phyloP scores from a whole-genome alignment of 2,888 invertebrate genomes.

The Amphimallon solstitiale region DNA sequence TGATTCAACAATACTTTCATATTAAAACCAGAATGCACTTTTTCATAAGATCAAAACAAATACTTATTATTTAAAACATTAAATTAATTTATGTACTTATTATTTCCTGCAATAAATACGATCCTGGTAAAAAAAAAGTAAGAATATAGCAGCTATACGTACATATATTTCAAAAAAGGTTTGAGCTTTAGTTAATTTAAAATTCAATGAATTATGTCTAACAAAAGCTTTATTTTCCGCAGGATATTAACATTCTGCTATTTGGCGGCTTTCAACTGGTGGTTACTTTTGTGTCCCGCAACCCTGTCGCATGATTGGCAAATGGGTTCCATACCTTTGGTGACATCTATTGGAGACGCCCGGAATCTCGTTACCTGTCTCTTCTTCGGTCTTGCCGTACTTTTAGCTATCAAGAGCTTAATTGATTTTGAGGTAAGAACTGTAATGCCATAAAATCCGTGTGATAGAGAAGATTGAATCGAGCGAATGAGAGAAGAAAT shows the following conservation, averaged over 20 bases:
- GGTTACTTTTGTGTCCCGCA: slow-evolving; percentile 83
- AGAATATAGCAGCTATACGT: too few relatives aligned
- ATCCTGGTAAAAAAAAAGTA: too few relatives aligned
- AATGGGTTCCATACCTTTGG: slow-evolving; percentile 85
- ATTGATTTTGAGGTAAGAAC: slow-evolving; percentile 74
- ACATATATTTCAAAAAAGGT: too few relatives aligned
- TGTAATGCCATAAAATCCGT: not conserved
- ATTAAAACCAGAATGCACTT: too few relatives aligned
- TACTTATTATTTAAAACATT: too few relatives aligned
- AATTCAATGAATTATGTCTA: not conserved
- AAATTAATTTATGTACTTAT: too few relatives aligned
- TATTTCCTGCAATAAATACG: too few relatives aligned
- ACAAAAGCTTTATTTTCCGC: slow-evolving; percentile 53
- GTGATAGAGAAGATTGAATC: not conserved
- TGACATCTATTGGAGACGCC: slow-evolving; percentile 76
- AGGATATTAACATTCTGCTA: slow-evolving; percentile 86
- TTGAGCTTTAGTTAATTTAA: not conserved
- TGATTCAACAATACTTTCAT: too few relatives aligned
- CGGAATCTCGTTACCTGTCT: slow-evolving; percentile 79
- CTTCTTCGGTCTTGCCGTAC: slow-evolving; percentile 71
- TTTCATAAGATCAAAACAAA: too few relatives aligned
- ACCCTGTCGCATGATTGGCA: slow-evolving; percentile 90
- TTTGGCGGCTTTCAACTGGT: slow-evolving; percentile 84
- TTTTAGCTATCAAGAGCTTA: slow-evolving; percentile 71
- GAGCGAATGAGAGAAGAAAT: too few relatives aligned